Percentiles rank a stretch among this genome's conserved stretches.
These are phyloP conservation scores for Athalia rosae DNA, from an alignment of 2,888 invertebrate species.

Conservation along the genomic window DNA sequence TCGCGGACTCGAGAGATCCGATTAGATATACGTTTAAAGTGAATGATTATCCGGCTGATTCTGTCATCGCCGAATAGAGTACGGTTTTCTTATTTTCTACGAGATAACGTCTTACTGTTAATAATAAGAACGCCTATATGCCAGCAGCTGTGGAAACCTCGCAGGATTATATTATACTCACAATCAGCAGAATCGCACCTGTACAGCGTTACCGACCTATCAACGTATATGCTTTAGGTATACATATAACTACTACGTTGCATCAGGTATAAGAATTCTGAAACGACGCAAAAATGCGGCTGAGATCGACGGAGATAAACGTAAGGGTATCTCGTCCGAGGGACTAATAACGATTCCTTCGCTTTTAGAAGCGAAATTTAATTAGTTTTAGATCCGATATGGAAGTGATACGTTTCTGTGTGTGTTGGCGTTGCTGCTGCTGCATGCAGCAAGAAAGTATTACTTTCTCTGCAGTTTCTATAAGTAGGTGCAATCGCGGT, in stretches of 20 bases:
- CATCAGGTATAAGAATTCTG: too few relatives aligned
- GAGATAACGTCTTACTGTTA: background rate
- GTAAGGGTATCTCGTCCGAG: too few relatives aligned
- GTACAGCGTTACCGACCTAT: background rate
- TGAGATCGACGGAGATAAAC: too few relatives aligned
- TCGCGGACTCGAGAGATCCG: slow-evolving; percentile 1
- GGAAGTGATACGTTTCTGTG: background rate
- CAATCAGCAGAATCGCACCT: background rate
- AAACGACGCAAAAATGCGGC: background rate
- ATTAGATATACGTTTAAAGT: background rate
- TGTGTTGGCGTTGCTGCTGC: background rate
- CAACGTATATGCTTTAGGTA: too few relatives aligned
- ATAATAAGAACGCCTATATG: background rate
- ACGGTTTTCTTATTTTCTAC: background rate
- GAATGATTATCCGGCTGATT: background rate
- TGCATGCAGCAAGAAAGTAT: slow-evolving; percentile 60
- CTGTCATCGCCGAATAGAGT: background rate
- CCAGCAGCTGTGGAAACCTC: background rate
- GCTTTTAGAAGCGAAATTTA: slow-evolving; percentile 35
- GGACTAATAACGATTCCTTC: too few relatives aligned
- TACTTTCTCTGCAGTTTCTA: slow-evolving; percentile 67
- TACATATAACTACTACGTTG: too few relatives aligned
- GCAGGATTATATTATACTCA: background rate
- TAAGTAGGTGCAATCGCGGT: slow-evolving; percentile 49
- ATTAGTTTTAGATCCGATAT: slow-evolving; percentile 14